Evolutionary conservation across 2,888 invertebrate species (phyloP).

Genomic region (Lepidocyrtoides sp.): DNA sequence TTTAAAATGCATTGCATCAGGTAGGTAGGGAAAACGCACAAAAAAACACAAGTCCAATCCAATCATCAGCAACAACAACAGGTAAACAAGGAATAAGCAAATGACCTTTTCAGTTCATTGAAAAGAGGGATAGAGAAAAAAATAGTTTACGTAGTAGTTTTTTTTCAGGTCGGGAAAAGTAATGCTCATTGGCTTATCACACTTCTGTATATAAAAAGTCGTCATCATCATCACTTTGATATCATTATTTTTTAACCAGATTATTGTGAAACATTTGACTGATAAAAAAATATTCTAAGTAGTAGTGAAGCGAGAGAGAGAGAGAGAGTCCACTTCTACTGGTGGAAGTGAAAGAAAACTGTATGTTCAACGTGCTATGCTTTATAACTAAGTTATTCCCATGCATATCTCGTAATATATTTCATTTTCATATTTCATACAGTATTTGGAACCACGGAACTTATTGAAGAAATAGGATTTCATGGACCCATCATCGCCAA

Average conservation of each 20-base stretch:
- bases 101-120: slow-evolving; percentile 52
- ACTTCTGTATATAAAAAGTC: slow-evolving; percentile 21
- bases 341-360: background rate
- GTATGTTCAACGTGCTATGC: background rate
- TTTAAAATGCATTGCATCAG: slow-evolving; percentile 4
- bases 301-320: background rate
- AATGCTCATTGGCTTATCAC: slow-evolving; percentile 16
- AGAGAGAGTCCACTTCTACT: slow-evolving; percentile 39
- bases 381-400: background rate
- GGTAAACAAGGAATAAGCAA: slow-evolving; percentile 60
- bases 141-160: background rate
- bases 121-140: background rate
- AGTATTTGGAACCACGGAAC: slow-evolving; percentile 1
- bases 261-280: slow-evolving; percentile 71
- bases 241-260: slow-evolving; percentile 71
- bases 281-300: slow-evolving; percentile 50
- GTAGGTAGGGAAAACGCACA: background rate
- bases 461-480: slow-evolving; percentile 34
- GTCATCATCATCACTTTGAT: slow-evolving; percentile 8
- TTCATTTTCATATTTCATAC: background rate
- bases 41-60: background rate
- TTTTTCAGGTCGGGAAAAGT: slow-evolving; percentile 42
- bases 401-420: background rate
- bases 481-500: background rate
- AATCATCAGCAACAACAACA: background rate